A percentile compares a stretch with the other conserved stretches of the same genome.
Evolutionary conservation across 2,113 vertebrate genomes (phyloP).

Genomic region (Nothoprocta pentlandii): DNA sequence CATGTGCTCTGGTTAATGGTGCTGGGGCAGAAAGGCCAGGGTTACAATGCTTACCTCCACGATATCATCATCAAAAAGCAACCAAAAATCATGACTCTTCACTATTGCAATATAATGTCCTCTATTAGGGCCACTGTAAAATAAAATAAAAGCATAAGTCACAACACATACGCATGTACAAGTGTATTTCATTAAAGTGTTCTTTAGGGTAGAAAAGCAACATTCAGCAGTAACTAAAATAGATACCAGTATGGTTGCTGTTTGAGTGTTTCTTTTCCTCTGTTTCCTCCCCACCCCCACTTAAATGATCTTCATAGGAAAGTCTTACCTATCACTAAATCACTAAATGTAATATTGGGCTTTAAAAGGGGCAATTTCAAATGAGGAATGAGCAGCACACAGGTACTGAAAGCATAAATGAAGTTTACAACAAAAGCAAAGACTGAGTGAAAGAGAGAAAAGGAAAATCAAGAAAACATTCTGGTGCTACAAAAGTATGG

Average conservation of each 20-base stretch:
- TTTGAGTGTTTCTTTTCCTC: neutral
- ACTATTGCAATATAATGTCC: slow-evolving; percentile 91
- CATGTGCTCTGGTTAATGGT: neutral
- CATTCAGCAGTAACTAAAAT: neutral
- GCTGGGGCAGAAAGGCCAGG: neutral
- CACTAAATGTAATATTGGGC: neutral
- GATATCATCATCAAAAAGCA: slow-evolving; percentile 89
- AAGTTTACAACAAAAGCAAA: neutral
- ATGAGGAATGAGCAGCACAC: neutral
- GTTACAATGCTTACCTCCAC: slow-evolving; percentile 82
- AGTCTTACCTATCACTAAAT: neutral
- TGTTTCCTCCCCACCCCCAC: neutral
- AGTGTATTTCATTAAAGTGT: neutral
- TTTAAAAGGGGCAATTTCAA: neutral
- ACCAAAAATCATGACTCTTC: slow-evolving; percentile 89
- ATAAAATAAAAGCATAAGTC: slow-evolving; percentile 39
- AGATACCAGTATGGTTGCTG: neutral
- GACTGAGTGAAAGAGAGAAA: neutral
- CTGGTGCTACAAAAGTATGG: neutral
- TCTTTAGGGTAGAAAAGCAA: neutral
- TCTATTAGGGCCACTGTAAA: slow-evolving; percentile 85
- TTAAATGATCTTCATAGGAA: neutral
- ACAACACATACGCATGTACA: neutral
- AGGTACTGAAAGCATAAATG: neutral
- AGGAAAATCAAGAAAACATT: neutral